Percentiles rank a stretch among this genome's conserved stretches.
Conservation (phyloP, 2,113 vertebrate genomes). For the Peromyscus californicus region DNA sequence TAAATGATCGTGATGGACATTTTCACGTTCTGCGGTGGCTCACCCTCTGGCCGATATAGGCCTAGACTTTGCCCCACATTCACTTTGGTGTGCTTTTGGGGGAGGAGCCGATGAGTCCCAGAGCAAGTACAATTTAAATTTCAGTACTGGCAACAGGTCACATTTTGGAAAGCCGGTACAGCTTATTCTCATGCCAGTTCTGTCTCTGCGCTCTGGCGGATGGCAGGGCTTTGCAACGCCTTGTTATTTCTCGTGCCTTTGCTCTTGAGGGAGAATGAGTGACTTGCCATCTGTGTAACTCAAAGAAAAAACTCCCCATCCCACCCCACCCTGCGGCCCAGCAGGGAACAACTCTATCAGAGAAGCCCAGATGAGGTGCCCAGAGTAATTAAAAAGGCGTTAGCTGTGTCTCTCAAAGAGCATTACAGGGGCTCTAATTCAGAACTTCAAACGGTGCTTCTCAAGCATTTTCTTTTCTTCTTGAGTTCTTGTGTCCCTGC, state of each 20-base stretch:
- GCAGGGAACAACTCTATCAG: background rate
- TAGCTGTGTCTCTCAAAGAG: background rate
- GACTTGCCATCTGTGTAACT: background rate
- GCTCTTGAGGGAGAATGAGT: background rate
- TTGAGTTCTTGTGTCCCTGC: background rate
- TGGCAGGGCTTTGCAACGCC: background rate
- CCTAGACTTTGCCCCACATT: background rate
- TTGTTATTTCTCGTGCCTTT: background rate
- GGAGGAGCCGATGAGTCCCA: background rate
- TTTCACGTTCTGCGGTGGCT: background rate
- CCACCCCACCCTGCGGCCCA: background rate
- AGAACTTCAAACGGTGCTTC: background rate
- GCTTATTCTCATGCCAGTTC: background rate
- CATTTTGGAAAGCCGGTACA: background rate
- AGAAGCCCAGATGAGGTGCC: background rate
- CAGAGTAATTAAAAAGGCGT: constrained; percentile 38
- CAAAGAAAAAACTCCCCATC: rapidly evolving
- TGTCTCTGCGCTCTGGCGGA: background rate
- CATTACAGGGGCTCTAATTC: background rate
- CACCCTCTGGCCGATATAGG: background rate
- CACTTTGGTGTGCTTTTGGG: background rate
- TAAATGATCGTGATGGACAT: background rate
- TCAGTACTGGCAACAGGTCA: background rate
- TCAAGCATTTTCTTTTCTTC: background rate
- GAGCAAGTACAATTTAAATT: background rate